These are phyloP conservation scores for Hippocampus barbouri DNA, from an alignment of 2,113 vertebrate species.

Conservation along the genomic window DNA sequence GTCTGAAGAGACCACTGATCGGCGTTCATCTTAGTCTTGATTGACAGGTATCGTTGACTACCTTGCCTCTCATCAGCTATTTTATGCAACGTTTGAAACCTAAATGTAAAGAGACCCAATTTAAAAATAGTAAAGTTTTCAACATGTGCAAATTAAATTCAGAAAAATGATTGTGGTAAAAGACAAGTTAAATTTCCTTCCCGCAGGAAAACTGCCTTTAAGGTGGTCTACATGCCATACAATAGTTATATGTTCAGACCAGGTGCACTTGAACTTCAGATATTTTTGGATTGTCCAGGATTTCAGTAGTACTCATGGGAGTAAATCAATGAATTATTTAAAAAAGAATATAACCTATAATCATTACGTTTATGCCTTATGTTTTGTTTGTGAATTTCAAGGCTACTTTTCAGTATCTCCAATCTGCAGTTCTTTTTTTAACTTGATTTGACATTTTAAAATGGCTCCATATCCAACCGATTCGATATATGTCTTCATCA, in stretches of 20 bases:
- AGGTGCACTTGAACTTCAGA: neutral
- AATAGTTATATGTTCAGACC: neutral
- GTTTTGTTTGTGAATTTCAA: too few relatives aligned
- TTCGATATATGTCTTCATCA: neutral
- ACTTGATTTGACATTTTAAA: too few relatives aligned
- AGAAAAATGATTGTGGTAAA: neutral
- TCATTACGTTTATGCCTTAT: too few relatives aligned
- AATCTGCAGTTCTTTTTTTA: neutral
- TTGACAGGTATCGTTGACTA: neutral
- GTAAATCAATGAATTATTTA: too few relatives aligned
- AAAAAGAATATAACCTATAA: too few relatives aligned
- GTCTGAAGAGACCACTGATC: neutral
- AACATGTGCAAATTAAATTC: neutral
- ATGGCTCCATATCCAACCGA: too few relatives aligned
- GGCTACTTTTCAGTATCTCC: neutral
- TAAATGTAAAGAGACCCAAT: neutral
- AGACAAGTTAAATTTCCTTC: neutral
- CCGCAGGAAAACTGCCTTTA: neutral
- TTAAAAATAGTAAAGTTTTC: neutral
- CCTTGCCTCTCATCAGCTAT: neutral
- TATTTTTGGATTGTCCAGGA: neutral
- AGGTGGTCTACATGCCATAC: neutral
- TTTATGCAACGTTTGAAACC: neutral
- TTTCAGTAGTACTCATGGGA: too few relatives aligned
- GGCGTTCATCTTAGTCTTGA: slow-evolving; percentile 3